phyloP scores from a whole-genome alignment of 2,113 vertebrate genomes.

The Eretmochelys imbricata region DNA sequence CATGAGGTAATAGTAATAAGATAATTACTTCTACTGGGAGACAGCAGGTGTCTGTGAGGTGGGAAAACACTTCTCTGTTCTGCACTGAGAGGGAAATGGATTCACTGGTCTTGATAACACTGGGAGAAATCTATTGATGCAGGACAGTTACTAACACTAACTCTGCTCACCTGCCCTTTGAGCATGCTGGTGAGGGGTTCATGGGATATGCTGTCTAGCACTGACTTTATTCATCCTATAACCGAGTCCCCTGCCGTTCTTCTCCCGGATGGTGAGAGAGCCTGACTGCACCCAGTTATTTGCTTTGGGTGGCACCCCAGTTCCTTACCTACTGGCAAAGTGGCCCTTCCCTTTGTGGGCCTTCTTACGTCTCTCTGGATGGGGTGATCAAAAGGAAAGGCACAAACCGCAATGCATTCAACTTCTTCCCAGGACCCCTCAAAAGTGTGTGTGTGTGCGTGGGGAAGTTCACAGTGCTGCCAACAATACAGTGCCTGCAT shows the following conservation, averaged over 20 bases:
- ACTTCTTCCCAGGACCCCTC: not conserved
- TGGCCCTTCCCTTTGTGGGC: not conserved
- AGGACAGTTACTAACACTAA: not conserved
- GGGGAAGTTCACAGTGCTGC: not conserved
- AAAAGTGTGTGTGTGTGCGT: not conserved
- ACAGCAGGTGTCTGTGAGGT: not conserved
- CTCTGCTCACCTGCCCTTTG: not conserved
- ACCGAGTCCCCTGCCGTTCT: not conserved
- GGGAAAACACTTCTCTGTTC: not conserved
- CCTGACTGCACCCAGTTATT: not conserved
- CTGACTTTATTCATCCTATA: not conserved
- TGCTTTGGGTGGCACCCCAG: not conserved
- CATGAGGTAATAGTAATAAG: not conserved
- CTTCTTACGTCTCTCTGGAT: not conserved
- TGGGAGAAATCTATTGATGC: not conserved
- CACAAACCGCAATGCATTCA: no score
- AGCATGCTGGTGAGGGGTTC: not conserved
- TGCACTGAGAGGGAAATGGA: not conserved
- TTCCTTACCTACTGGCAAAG: not conserved
- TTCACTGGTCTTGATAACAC: not conserved
- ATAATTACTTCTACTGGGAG: not conserved
- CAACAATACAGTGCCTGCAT: not conserved
- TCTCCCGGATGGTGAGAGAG: not conserved
- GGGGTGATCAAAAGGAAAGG: not conserved
- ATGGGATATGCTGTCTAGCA: not conserved